These are phyloP conservation scores for Babylonia areolata DNA, from an alignment of 1,140 invertebrate genomes.

Conservation along the genomic window DNA sequence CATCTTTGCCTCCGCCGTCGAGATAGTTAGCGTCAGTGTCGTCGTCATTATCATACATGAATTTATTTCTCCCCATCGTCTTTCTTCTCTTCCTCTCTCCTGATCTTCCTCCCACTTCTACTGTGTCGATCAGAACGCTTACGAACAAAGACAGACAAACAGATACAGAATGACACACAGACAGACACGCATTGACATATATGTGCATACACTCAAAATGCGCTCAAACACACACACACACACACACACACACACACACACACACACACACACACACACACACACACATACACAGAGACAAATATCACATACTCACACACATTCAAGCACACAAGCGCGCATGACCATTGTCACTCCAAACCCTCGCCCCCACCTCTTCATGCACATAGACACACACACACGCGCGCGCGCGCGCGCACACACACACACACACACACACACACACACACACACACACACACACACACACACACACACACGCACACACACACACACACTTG, in stretches of 20 bases:
- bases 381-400: background rate
- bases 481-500: conserved; percentile 1
- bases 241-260: conserved; percentile 16
- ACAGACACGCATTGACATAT: background rate
- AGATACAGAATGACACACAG: no score
- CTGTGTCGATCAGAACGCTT: no score
- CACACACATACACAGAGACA: conserved; percentile 3
- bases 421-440: conserved; percentile 16
- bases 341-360: background rate
- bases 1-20: no score
- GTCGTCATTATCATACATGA: background rate
- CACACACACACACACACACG: conserved; percentile 13
- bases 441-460: conserved; percentile 15
- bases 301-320: background rate
- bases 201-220: background rate
- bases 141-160: no score
- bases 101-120: no score
- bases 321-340: background rate
- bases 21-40: no score
- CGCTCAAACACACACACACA: background rate
- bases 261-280: conserved; percentile 16
- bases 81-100: no score
- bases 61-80: background rate
- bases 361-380: background rate
- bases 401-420: background rate